A percentile compares a stretch with the other conserved stretches of the same genome.
phyloP scores from a whole-genome alignment of 2,888 invertebrate species.

The Drosophila koepferae region DNA sequence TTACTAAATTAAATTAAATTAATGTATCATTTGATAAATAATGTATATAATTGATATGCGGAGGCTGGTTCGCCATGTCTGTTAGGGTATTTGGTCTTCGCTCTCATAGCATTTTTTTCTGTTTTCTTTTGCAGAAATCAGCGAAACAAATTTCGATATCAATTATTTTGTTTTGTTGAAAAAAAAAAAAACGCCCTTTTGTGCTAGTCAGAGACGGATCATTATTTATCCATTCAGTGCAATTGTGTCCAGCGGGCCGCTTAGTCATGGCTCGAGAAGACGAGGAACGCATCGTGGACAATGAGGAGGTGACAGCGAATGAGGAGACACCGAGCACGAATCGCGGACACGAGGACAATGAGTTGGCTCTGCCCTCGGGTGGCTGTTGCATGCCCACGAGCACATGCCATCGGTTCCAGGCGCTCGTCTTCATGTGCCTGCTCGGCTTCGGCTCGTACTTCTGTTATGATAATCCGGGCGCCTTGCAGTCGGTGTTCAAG shows the following conservation, averaged over 20 bases:
- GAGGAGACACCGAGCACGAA: conserved; percentile 19
- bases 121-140: conserved; percentile 54
- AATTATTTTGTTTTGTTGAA: conserved; percentile 15
- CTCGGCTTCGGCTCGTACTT: conserved; percentile 98
- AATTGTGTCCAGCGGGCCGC: conserved; percentile 17
- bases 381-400: conserved; percentile 89
- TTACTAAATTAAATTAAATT: neutral
- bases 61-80: neutral
- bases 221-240: conserved; percentile 39
- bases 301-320: conserved; percentile 47
- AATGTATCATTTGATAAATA: neutral
- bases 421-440: conserved; percentile 96
- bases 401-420: conserved; percentile 91
- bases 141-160: conserved; percentile 52
- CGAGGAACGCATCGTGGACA: conserved; percentile 67
- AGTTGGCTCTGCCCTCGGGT: conserved; percentile 72
- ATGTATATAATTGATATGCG: neutral
- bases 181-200: conserved; percentile 50
- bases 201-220: conserved; percentile 26
- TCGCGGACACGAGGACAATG: conserved; percentile 81
- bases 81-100: conserved; percentile 1
- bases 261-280: conserved; percentile 68
- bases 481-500: conserved; percentile 94
- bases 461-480: conserved; percentile 98
- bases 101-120: neutral